Evolutionary conservation across 2,797 vertebrate genomes (phyloP).

Genomic region (Danio tinwini): DNA sequence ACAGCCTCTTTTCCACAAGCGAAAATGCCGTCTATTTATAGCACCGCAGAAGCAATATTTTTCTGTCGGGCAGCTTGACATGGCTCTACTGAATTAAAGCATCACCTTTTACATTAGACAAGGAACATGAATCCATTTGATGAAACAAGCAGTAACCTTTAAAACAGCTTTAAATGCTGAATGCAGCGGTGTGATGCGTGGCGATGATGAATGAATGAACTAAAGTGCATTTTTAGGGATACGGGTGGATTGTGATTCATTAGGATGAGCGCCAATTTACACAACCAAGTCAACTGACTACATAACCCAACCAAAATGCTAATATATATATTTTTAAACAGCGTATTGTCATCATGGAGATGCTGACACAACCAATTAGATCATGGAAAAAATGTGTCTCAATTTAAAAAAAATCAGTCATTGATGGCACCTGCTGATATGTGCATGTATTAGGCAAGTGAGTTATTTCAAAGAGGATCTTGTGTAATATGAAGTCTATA

Average conservation of each 20-base stretch:
- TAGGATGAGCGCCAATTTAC: slow-evolving; percentile 4
- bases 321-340: neutral
- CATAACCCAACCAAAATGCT: neutral
- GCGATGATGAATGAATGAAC: neutral
- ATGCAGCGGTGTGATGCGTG: neutral
- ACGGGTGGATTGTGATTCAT: slow-evolving; percentile 20
- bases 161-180: neutral
- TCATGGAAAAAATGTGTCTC: slow-evolving; percentile 38
- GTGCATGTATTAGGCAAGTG: slow-evolving; percentile 14
- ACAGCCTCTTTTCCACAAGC: slow-evolving; percentile 4
- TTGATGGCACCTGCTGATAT: slow-evolving; percentile 27
- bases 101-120: slow-evolving; percentile 5
- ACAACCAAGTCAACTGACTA: slow-evolving; percentile 15
- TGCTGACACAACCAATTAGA: neutral
- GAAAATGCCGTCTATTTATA: slow-evolving; percentile 25
- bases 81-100: neutral
- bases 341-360: slow-evolving; percentile 15
- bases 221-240: neutral
- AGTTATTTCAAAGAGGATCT: slow-evolving; percentile 26
- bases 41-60: neutral
- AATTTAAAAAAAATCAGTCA: slow-evolving; percentile 15
- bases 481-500: slow-evolving; percentile 33
- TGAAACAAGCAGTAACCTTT: slow-evolving; percentile 3
- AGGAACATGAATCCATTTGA: slow-evolving; percentile 6
- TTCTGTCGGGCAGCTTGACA: neutral